Base-by-base conservation (phyloP, 2,113 vertebrate species). In the Ictidomys tridecemlineatus region DNA sequence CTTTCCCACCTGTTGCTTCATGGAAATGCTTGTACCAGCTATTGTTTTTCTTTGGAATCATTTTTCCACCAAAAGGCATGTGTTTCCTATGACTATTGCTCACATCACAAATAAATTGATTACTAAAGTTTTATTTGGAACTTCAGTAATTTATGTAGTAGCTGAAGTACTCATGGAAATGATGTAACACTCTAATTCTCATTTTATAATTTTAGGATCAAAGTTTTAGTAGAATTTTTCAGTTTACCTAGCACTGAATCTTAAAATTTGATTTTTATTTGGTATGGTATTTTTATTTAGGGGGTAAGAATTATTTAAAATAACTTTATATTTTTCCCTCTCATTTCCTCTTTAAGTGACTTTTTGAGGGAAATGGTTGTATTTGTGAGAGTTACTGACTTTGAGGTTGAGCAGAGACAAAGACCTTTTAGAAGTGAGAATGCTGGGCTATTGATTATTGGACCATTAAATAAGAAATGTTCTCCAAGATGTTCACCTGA, bases 321-420 rank as follows among this genome's bases (percentile, higher is more conserved):
- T 45, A 20, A 74, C 20, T 86, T 53, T 10, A 37, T 63, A 70
- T 85, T 92, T 67, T 48, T 2, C 37, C 39, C 39, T 53, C 17
- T 72, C n/a, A 48, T 14, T 73, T 87, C 26, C 37, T 76, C 16
- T 93, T 67, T 51, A 20, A 10, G 26, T 51, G 39, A 22, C 18
- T 78, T 69, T 80, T 78, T 73, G 28, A 39, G 1, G 32, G 37
- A 12, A 45, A 12, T 12, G 3, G 13, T 58, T 42, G 34, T 48
- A 53, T 96, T 94, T 92, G 28, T 65, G n/a, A 89, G n/a, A 84
- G 39, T 56, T 26, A 82, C 26, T 82, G 30, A 37, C 53, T n/a
- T 3, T 63, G 10, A 79, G 56, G 14, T 6, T 65, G 3, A 79
- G 24, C 14, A 67, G 45, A 79, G 65, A 34, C 70, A 53, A 48